Evolutionary conservation across 2,888 invertebrate species (phyloP), one percentile per base, ranked within the genome.

Genomic region (Alviniconcha strummeri): DNA sequence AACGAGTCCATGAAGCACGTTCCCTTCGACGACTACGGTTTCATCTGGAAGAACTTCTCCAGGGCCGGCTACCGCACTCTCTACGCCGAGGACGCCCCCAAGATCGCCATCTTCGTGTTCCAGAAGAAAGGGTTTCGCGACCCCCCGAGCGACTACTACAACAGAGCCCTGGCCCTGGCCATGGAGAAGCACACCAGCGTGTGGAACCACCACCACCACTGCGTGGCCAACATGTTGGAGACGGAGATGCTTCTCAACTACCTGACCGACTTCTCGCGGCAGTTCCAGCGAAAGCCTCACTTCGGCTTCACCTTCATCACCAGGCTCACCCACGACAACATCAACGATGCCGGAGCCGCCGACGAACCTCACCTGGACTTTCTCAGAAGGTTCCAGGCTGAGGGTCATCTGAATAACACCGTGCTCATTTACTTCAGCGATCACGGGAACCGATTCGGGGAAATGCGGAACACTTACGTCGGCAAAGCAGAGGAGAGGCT

Each of bases 381-480:
- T 90, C 93, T 98, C 81, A 92, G 93, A 85, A 93, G 94, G 84
- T 82, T 91, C 81, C 94, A 95, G 80, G 83, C 85, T 0, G 85
- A 87, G 17, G 91, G 91, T 7, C 88, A 89, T 69, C 86, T 93
- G 0, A 87, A 91, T 4, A 91, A 92, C 84, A 89, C 91, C 1
- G 86, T 92, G 3, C 78, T 93, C 0, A 83, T 92, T 13, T 90
- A 91, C 79, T 92, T 98, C 94, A 98, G 98, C 93, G 98, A 98
- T 92, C 98, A 98, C 91, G 98, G 98, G 0, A 96, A 97, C 84
- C 94, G 98, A 85, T 98, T 97, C 96, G 98, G 98, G 4, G 95
- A 95, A 9, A 97, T 97, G 88, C 95, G 97, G 13, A 95, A 95
- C 88, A 98, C 98, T 0, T 97, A 96, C 93, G 97, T 98, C 60